Conservation (phyloP, 2,113 vertebrate genomes). For the Notothenia coriiceps region DNA sequence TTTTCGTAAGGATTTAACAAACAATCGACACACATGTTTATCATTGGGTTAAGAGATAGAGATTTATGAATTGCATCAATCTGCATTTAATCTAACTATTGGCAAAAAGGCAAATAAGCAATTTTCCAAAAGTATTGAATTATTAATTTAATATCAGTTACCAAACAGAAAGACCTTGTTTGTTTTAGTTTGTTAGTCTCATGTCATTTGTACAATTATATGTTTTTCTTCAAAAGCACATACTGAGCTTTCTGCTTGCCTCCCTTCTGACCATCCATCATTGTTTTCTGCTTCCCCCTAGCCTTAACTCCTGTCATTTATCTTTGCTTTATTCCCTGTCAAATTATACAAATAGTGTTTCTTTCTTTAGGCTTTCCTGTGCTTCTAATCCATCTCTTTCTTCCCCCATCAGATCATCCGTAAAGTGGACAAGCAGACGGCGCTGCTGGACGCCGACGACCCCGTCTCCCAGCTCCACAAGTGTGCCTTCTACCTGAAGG, state of each 20-base stretch:
- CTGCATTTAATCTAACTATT: not conserved
- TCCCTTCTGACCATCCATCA: not conserved
- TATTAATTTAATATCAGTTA: not conserved
- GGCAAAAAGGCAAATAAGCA: not conserved
- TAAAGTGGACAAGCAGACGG: slow-evolving; percentile 99
- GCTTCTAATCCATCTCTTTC: not conserved
- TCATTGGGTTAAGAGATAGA: too few species aligned
- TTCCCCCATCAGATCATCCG: slow-evolving; percentile 91
- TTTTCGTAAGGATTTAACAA: too few species aligned
- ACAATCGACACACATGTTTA: too few species aligned
- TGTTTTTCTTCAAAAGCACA: too few species aligned
- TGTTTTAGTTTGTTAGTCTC: not conserved
- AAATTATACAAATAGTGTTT: not conserved
- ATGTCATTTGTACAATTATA: not conserved
- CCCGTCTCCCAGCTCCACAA: slow-evolving; percentile 99
- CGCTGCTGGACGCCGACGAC: slow-evolving; percentile 97
- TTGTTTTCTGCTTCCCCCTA: too few species aligned
- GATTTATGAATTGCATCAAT: too few species aligned
- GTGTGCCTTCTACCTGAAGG: slow-evolving; percentile 99
- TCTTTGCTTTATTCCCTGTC: not conserved
- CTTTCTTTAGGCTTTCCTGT: too few species aligned
- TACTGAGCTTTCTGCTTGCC: not conserved
- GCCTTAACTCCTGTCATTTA: not conserved
- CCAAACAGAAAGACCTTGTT: not conserved
- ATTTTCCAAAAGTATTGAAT: not conserved